Base-by-base conservation (phyloP, 1,140 invertebrate genomes). In the Orchesella cincta region DNA sequence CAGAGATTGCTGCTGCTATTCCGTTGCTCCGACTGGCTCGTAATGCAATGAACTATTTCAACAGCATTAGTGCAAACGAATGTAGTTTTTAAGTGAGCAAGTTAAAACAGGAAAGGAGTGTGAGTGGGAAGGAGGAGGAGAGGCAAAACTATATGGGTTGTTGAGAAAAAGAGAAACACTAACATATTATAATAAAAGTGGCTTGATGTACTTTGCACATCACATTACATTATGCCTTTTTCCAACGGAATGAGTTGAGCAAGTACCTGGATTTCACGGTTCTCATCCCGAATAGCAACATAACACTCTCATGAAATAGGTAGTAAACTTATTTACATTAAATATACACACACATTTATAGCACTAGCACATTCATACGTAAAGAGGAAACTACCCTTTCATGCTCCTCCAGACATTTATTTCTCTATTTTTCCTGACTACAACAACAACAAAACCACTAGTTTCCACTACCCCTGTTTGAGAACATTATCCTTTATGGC, bases 201-300 rank as follows among this genome's bases (percentile, higher is more conserved):
- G 62, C 62, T 67, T 67, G 62, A 67, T 67, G 62, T 67, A 67
- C 28, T 67, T 67, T 31, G 26, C 62, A 67, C 62, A 67, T 67
- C 31, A 67, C 62, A 67, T 67, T 33, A 67, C 62, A 67, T 67
- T 67, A 67, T 67, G n/a, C 31, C 62, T 67, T 67, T 67, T 67
- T 23, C 31, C 29, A 31, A 3, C 31, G 62, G 31, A 67, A 67
- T 67, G 62, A 33, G 28, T 67, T 67, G 3, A 31, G 1, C 29
- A 67, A 67, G 62, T 67, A 67, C 62, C 62, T 67, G 62, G 62
- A 67, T 67, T 67, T 67, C 62, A 67, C 62, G 12, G 62, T 29
- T 67, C 31, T 67, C 31, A 67, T 67, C 62, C 31, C 62, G 31
- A 67, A 67, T 57, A 67, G 33, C 62, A 67, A 31, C 62, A 67